These are phyloP conservation scores for Stegodyphus mimosarum DNA, from an alignment of 1,140 invertebrate species.

Conservation along the genomic window DNA sequence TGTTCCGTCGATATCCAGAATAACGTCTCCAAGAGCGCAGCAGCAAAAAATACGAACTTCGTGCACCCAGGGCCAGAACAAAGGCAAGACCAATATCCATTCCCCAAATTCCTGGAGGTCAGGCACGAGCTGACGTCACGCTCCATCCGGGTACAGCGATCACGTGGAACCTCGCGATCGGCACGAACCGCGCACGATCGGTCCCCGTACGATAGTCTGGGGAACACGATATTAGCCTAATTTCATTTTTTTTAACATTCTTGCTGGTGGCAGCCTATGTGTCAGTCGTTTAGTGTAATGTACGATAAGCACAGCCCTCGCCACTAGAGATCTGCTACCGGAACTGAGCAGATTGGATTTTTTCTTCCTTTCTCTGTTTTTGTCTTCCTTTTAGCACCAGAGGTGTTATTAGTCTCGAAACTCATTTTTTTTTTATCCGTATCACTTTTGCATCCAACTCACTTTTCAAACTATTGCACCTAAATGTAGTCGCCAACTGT, in stretches of 20 bases:
- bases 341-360: slow-evolving; percentile 15
- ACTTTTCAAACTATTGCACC: too few species aligned
- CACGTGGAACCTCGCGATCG: slow-evolving; percentile 8
- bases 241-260: slow-evolving; percentile 19
- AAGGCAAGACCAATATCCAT: slow-evolving; percentile 37
- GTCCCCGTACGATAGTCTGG: slow-evolving; percentile 13
- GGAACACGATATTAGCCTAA: slow-evolving; percentile 50
- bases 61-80: slow-evolving; percentile 31
- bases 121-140: slow-evolving; percentile 60
- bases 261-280: not conserved
- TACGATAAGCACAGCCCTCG: not conserved
- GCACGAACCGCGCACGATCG: slow-evolving; percentile 10
- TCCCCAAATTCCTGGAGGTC: slow-evolving; percentile 53
- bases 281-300: not conserved
- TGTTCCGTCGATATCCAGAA: slow-evolving; percentile 15
- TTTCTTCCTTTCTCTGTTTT: not conserved
- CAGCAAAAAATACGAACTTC: slow-evolving; percentile 22
- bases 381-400: not conserved
- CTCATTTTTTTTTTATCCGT: too few species aligned
- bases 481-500: too few species aligned
- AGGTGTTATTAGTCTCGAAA: not conserved
- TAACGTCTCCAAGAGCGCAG: not conserved
- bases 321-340: slow-evolving; percentile 40
- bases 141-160: slow-evolving; percentile 51
- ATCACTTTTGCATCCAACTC: too few species aligned